These are phyloP conservation scores for Andrena bicolor DNA, from an alignment of 2,888 invertebrate genomes.

Conservation along the genomic window DNA sequence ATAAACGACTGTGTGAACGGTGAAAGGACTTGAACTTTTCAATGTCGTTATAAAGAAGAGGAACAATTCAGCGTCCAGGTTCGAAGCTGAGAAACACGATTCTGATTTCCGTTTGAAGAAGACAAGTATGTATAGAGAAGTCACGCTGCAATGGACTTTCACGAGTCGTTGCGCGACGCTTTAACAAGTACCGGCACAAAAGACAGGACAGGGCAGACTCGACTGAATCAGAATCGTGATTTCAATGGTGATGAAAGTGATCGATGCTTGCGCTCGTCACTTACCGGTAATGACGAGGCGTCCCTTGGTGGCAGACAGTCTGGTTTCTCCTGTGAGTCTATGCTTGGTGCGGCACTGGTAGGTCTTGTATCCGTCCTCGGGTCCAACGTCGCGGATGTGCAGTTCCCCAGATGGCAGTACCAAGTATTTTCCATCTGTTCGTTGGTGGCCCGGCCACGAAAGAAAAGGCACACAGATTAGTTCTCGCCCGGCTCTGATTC, in stretches of 20 bases:
- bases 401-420: conserved; percentile 97
- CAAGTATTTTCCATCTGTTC: conserved; percentile 96
- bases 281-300: conserved; percentile 97
- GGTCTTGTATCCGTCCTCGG: conserved; percentile 97
- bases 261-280: conserved; percentile 83
- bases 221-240: conserved; percentile 75
- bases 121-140: background rate
- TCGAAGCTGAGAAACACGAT: conserved; percentile 69
- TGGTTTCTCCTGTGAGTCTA: conserved; percentile 95
- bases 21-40: background rate
- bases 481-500: conserved; percentile 21
- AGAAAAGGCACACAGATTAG: conserved; percentile 47
- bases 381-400: conserved; percentile 97
- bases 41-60: background rate
- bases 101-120: conserved; percentile 61
- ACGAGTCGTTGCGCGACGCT: background rate
- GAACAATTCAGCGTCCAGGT: conserved; percentile 52
- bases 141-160: background rate
- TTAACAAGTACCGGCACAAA: background rate
- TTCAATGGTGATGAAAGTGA: conserved; percentile 77
- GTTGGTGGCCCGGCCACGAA: conserved; percentile 15
- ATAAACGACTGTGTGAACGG: no score
- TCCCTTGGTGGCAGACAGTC: conserved; percentile 96
- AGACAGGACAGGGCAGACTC: background rate
- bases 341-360: conserved; percentile 98